These are phyloP conservation scores for Parus major DNA, from an alignment of 2,113 vertebrate species.

Conservation along the genomic window DNA sequence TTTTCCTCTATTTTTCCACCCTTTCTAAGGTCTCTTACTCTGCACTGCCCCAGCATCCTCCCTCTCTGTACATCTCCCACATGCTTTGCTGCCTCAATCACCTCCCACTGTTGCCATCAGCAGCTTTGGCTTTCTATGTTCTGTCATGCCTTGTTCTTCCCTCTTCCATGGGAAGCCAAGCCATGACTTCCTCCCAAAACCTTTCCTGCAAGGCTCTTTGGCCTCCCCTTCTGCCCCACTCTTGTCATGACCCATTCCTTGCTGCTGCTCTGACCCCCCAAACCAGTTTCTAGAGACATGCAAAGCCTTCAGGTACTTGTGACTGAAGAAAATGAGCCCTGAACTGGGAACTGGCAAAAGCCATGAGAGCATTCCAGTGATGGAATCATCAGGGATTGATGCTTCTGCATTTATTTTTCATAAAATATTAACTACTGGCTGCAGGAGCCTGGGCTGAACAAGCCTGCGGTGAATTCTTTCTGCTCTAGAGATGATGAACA, in stretches of 20 bases:
- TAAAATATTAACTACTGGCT: not conserved
- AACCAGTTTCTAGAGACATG: not conserved
- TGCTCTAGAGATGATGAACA: not conserved
- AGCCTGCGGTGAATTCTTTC: not conserved
- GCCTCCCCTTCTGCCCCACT: not conserved
- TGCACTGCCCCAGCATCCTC: not conserved
- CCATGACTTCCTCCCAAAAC: not conserved
- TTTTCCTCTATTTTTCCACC: not conserved
- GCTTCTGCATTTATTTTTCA: not conserved
- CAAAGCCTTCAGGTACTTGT: not conserved
- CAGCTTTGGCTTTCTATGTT: not conserved
- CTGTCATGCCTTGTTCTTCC: rapidly evolving
- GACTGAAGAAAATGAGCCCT: not conserved
- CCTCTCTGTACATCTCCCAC: not conserved
- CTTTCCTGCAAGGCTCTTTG: not conserved
- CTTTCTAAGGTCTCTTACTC: not conserved
- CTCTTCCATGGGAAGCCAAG: not conserved
- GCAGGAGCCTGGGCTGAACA: not conserved
- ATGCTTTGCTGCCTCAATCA: not conserved
- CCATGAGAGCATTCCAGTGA: not conserved
- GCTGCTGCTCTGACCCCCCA: not conserved
- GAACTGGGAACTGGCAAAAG: not conserved
- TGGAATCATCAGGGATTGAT: not conserved
- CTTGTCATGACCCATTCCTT: not conserved
- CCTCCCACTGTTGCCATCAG: not conserved